phyloP scores from a whole-genome alignment of 2,113 vertebrate species.

The Phainopepla nitens region DNA sequence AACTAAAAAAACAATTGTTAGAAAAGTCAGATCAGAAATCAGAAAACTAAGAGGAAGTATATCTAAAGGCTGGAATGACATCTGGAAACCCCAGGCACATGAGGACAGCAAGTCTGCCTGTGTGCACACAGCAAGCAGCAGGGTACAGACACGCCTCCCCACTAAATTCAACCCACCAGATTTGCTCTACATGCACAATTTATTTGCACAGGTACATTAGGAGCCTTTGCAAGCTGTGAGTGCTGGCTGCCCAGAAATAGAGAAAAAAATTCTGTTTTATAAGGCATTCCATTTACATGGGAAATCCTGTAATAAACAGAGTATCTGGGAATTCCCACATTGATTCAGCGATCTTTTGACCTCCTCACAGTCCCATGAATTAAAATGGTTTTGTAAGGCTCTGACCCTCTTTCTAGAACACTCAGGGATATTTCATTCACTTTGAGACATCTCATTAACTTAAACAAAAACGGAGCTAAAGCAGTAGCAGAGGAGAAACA shows the following conservation, averaged over 20 bases:
- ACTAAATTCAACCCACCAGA: neutral
- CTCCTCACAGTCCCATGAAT: neutral
- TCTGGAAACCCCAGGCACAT: neutral
- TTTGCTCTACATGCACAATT: neutral
- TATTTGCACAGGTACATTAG: neutral
- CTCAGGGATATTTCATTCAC: neutral
- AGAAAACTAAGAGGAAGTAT: neutral
- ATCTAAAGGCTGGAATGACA: neutral
- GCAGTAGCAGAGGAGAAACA: slow-evolving; percentile 12
- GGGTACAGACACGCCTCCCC: neutral
- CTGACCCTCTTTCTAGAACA: neutral
- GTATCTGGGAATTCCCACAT: neutral
- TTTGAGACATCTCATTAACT: neutral
- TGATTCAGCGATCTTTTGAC: neutral
- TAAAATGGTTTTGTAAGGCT: neutral
- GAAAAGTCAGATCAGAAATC: neutral
- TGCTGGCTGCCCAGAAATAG: neutral
- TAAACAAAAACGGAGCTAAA: slow-evolving; percentile 1
- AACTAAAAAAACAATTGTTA: neutral
- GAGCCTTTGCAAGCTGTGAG: neutral
- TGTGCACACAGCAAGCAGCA: neutral
- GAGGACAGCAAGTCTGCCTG: neutral
- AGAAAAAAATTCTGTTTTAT: neutral
- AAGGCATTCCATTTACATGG: neutral
- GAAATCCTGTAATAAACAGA: neutral